Conservation (phyloP, 2,797 vertebrate genomes). For the Fistularia tabacaria region DNA sequence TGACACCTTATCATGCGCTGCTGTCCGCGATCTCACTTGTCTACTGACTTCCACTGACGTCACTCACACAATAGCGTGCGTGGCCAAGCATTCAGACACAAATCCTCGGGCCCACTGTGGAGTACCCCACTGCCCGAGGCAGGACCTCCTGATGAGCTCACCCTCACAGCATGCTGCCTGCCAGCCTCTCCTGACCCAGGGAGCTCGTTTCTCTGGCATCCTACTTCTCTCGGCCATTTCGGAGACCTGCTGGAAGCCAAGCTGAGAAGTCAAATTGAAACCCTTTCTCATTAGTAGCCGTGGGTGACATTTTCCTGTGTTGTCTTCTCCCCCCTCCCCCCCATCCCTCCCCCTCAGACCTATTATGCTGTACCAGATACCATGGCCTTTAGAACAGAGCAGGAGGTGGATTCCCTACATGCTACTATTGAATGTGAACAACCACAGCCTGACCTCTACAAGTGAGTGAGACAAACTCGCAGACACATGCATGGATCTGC, state of each 20-base stretch:
- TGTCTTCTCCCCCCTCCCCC: constrained; percentile 31
- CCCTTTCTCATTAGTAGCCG: constrained; percentile 46
- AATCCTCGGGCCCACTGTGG: neutral
- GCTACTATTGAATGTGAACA: constrained; percentile 98
- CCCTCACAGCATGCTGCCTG: constrained; percentile 38
- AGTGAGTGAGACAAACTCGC: constrained; percentile 76
- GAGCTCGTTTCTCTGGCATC: constrained; percentile 12
- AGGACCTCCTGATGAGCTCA: constrained; percentile 31
- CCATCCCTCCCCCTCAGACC: constrained; percentile 73
- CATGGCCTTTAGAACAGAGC: constrained; percentile 88
- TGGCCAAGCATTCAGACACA: constrained; percentile 12
- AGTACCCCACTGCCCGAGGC: constrained; percentile 12
- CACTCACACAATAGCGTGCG: constrained; percentile 25
- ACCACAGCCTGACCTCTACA: constrained; percentile 98
- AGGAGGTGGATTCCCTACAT: constrained; percentile 86
- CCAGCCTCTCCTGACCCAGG: constrained; percentile 31
- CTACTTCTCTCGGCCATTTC: constrained; percentile 24
- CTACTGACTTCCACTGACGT: constrained; percentile 32
- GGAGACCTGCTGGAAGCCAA: constrained; percentile 28
- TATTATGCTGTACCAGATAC: constrained; percentile 94
- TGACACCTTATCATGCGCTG: neutral
- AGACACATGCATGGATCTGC: constrained; percentile 13
- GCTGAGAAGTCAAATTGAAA: constrained; percentile 30
- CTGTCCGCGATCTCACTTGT: constrained; percentile 12
- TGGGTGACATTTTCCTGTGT: constrained; percentile 62